A percentile compares a stretch with the other conserved stretches of the same genome.
phyloP scores from a whole-genome alignment of 2,113 vertebrate genomes.

The Heptranchias perlo region DNA sequence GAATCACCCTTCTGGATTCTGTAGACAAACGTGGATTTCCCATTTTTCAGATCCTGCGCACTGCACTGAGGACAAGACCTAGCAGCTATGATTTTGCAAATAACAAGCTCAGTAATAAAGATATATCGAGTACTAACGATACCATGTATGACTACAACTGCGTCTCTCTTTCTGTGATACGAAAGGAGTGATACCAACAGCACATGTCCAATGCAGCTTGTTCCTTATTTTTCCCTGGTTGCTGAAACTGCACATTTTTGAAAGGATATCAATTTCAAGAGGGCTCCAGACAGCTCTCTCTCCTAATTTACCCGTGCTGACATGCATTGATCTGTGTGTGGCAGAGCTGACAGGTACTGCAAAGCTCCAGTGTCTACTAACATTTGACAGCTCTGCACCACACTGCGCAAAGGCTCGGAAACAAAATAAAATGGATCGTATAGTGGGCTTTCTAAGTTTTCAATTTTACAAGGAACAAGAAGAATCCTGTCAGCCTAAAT shows the following conservation, averaged over 20 bases:
- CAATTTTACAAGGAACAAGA: not conserved
- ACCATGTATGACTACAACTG: not conserved
- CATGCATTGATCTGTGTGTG: constrained; percentile 7
- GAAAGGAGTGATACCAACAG: not conserved
- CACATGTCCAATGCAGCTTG: not conserved
- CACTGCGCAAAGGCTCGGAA: not conserved
- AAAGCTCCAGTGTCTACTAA: not conserved
- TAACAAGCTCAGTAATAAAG: not conserved
- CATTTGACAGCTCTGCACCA: constrained; percentile 2
- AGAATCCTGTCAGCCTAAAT: not conserved
- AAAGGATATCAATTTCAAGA: constrained; percentile 2
- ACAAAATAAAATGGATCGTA: not conserved
- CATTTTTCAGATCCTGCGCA: not conserved
- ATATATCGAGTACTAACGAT: not conserved
- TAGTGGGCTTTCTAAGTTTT: not conserved
- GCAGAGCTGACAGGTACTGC: not conserved
- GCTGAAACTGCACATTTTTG: constrained; percentile 7
- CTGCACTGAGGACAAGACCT: not conserved
- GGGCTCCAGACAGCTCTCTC: not conserved
- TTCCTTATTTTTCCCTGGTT: not conserved
- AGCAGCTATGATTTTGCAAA: not conserved
- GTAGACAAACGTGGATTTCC: not conserved
- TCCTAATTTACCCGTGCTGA: not conserved
- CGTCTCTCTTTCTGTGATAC: not conserved
- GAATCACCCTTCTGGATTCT: not conserved